These are phyloP conservation scores for Anthoscopus minutus DNA, from an alignment of 2,113 vertebrate genomes.

Conservation along the genomic window DNA sequence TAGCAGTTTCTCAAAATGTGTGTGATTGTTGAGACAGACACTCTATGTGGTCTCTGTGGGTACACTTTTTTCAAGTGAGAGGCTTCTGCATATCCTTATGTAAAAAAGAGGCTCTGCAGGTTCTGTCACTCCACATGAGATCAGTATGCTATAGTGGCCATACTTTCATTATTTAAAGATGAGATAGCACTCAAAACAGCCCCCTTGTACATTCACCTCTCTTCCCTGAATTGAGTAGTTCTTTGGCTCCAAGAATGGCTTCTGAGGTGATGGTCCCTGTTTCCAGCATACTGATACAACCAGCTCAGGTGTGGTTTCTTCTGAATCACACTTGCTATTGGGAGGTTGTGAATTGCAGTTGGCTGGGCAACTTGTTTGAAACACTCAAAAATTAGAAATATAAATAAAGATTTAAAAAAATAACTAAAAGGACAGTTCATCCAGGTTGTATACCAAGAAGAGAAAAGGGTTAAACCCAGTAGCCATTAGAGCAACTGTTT, in stretches of 20 bases:
- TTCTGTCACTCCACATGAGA: background rate
- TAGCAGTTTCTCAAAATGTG: background rate
- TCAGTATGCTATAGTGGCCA: background rate
- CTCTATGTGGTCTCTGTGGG: accelerated
- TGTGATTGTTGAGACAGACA: background rate
- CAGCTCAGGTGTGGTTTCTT: background rate
- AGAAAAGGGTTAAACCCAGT: background rate
- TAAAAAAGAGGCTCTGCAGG: background rate
- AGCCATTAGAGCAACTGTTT: background rate
- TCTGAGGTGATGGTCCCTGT: background rate
- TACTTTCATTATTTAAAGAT: background rate
- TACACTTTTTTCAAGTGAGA: background rate
- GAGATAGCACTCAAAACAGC: background rate
- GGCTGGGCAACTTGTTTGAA: background rate
- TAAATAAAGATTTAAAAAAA: background rate
- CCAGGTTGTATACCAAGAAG: background rate
- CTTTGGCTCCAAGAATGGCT: background rate
- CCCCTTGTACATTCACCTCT: background rate
- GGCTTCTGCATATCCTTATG: background rate
- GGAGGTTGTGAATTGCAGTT: background rate
- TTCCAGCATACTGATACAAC: background rate
- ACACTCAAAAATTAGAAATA: background rate
- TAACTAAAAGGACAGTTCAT: background rate
- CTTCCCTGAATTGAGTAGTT: background rate
- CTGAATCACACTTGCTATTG: background rate